Conservation (phyloP, 1,140 invertebrate species). For the Drusus annulatus region DNA sequence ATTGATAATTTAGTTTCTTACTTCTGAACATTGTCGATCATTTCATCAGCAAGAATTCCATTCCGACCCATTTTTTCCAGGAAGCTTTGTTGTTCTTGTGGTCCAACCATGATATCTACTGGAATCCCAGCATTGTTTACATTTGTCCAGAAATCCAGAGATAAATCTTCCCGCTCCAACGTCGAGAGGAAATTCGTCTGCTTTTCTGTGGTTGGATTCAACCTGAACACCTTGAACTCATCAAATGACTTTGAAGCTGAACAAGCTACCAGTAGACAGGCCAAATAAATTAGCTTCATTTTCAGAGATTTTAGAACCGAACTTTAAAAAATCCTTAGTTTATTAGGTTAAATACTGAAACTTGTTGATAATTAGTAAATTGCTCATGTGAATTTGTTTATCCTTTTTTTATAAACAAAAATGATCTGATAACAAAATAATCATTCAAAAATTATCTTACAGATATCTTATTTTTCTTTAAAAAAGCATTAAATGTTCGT, state of each 20-base stretch:
- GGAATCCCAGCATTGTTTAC: constrained; percentile 35
- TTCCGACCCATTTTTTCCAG: constrained; percentile 27
- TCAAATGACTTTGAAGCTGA: constrained; percentile 59
- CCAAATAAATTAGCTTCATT: neutral
- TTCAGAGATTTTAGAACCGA: too few species aligned
- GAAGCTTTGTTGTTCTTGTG: constrained; percentile 49
- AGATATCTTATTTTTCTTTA: too few species aligned
- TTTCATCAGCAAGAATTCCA: constrained; percentile 33
- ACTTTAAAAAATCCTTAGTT: too few species aligned
- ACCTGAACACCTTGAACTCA: constrained; percentile 66
- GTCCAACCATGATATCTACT: constrained; percentile 57
- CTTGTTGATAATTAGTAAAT: too few species aligned
- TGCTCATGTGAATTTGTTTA: too few species aligned
- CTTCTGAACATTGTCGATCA: constrained; percentile 53
- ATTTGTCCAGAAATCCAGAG: constrained; percentile 53
- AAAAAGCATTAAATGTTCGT: too few species aligned
- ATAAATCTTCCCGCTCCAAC: constrained; percentile 54
- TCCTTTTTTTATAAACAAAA: too few species aligned
- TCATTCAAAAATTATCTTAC: too few species aligned
- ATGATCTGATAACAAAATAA: too few species aligned
- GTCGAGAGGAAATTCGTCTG: constrained; percentile 61
- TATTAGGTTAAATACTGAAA: too few species aligned
- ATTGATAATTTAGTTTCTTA: constrained; percentile 44
- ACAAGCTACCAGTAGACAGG: constrained; percentile 1
- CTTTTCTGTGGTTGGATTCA: constrained; percentile 60